Evolutionary conservation across 1,140 invertebrate species (phyloP).

Genomic region (Drosophila subpulchrella): DNA sequence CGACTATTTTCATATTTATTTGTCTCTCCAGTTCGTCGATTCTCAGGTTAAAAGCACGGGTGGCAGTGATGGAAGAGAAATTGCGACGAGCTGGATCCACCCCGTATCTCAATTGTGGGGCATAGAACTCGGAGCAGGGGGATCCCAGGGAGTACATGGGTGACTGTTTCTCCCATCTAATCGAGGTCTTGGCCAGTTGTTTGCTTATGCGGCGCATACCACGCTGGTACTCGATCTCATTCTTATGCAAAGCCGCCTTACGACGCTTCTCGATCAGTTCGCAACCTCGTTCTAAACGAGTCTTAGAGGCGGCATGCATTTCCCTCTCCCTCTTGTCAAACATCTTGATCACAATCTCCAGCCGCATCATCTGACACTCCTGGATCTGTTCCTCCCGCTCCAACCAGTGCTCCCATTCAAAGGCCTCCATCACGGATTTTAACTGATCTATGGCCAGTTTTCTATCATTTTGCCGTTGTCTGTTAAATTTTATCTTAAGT

Average conservation of each 20-base stretch:
- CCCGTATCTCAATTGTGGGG: slow-evolving; percentile 85
- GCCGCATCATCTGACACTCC: slow-evolving; percentile 86
- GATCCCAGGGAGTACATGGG: slow-evolving; percentile 85
- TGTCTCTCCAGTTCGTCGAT: slow-evolving; percentile 75
- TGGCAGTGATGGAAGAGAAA: slow-evolving; percentile 45
- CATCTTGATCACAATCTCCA: slow-evolving; percentile 85
- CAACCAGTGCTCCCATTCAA: slow-evolving; percentile 83
- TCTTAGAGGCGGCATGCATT: slow-evolving; percentile 77
- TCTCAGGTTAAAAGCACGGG: slow-evolving; percentile 66
- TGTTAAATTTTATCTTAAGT: slow-evolving; percentile 42
- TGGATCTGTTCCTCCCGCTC: slow-evolving; percentile 86
- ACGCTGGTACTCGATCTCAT: slow-evolving; percentile 82
- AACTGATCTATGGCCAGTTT: slow-evolving; percentile 42
- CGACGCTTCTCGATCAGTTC: slow-evolving; percentile 82
- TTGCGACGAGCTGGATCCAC: slow-evolving; percentile 85
- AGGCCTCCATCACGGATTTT: slow-evolving; percentile 59
- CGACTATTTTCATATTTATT: slow-evolving; percentile 38
- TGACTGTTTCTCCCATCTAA: slow-evolving; percentile 74
- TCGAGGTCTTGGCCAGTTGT: slow-evolving; percentile 40
- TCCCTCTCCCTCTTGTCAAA: slow-evolving; percentile 77
- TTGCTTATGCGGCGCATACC: slow-evolving; percentile 61
- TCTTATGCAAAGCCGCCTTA: slow-evolving; percentile 78
- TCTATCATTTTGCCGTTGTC: slow-evolving; percentile 17
- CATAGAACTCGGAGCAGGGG: slow-evolving; percentile 85
- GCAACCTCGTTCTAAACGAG: slow-evolving; percentile 82